Conservation (phyloP, 1,140 invertebrate genomes). For the Zaprionus gabonicus region DNA sequence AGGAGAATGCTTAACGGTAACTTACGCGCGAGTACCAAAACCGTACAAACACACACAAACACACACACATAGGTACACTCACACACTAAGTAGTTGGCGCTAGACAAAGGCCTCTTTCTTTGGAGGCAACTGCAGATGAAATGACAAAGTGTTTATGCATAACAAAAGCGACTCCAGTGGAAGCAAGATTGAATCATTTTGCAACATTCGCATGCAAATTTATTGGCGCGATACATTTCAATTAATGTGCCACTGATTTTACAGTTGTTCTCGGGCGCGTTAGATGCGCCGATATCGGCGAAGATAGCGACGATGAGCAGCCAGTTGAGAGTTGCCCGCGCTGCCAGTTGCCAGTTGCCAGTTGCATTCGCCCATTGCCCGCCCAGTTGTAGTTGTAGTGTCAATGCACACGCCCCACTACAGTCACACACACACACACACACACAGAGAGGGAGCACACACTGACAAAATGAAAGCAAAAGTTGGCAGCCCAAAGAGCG, state of each 20-base stretch:
- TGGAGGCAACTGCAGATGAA: constrained; percentile 38
- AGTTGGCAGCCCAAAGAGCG: constrained; percentile 72
- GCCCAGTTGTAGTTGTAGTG: constrained; percentile 11
- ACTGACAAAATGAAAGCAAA: constrained; percentile 67
- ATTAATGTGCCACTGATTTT: constrained; percentile 57
- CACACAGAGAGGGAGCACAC: constrained; percentile 25
- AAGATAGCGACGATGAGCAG: constrained; percentile 7
- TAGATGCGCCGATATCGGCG: constrained; percentile 30
- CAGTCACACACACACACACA: constrained; percentile 15
- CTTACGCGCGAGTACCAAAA: constrained; percentile 26
- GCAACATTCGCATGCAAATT: constrained; percentile 50
- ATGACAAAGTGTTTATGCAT: constrained; percentile 42
- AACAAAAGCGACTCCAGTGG: constrained; percentile 34
- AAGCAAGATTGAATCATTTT: constrained; percentile 36
- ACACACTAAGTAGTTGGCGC: constrained; percentile 3
- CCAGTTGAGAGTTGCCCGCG: constrained; percentile 9
- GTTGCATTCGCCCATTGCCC: not conserved
- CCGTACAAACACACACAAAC: constrained; percentile 10
- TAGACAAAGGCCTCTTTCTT: constrained; percentile 41
- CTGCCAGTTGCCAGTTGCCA: constrained; percentile 15
- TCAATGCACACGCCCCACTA: constrained; percentile 47
- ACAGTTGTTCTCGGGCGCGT: constrained; percentile 46
- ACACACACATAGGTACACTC: not conserved
- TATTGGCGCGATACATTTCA: constrained; percentile 51
- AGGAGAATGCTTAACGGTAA: constrained; percentile 48